Base-by-base conservation (phyloP, 2,888 invertebrate genomes). In the Trypoxylon attenuatum region DNA sequence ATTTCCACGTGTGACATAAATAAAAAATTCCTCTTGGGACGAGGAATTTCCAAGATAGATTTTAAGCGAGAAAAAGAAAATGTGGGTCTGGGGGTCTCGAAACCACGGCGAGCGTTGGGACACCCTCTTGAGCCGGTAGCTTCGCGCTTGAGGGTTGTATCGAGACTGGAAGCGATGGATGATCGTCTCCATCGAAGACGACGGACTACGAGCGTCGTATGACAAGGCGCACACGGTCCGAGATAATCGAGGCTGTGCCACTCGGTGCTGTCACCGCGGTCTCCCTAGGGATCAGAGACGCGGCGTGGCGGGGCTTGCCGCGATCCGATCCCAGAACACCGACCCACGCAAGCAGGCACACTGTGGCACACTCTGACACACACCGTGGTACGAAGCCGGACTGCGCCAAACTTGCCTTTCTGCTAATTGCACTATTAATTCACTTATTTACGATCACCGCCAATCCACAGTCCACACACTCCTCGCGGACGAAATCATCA, bases 191-290 rank as follows among this genome's bases (percentile, higher is more conserved):
- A 15, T 15, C 23, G 33, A 62, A 51, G 50, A 57, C 45, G 16
- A 49, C 56, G 38, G 42, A 15, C 42, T 33, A 43, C 10, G 53
- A 49, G 38, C 51, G 51, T 47, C 49, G 54, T 52, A 43, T 51
- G 52, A 71, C 61, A 47, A 46, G 23, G 47, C 55, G 47, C 59
- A 58, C 64, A 76, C 78, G 79, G 77, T 59, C 66, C 60, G 71
- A 71, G 74, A 75, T 81, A 80, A 78, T 75, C 72, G 66, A 73
- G 73, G 72, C 79, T 82, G 87, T 85, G 80, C 86, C 87, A 86
- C 78, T 79, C 85, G 83, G 87, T 82, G 73, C 85, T 78, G 84
- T 84, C 85, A 76, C 85, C 77, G 73, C 65, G 52, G 54, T 66
- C 55, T 76, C 76, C 76, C 76, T 23, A 58, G 76, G 76, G 76